Evolutionary conservation across 2,888 invertebrate species (phyloP), one percentile per base, ranked within the genome.

Genomic region (Pollenia angustigena): DNA sequence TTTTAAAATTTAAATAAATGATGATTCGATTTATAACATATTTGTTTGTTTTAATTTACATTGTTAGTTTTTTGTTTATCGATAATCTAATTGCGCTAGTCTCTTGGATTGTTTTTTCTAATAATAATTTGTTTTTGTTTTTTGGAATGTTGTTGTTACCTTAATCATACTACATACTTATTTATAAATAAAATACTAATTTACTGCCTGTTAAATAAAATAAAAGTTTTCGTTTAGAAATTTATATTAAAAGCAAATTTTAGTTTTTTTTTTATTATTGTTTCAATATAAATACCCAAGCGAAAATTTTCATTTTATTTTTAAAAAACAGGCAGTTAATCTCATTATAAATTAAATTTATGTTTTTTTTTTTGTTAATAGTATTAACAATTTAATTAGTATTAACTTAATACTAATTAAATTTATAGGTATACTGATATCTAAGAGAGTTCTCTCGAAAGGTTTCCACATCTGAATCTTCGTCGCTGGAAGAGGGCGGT

Each of bases 401-500:
- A 32, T 32, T 32, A 32, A 32, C 32, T 32, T 75, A 64, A 42
- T 23, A 50, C 87, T 91, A 92, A 86, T 92, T 91, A 89, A 92
- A 92, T 89, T 92, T 92, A 89, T 92, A 92, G 10, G 92, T 92
- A 82, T 91, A 92, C 88, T 91, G 92, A 85, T 92, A 92, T 89
- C 91, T 89, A 32, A 88, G 76, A 74, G 89, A 89, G 83, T 90
- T 88, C 85, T 91, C 92, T 72, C 89, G 90, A 87, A 91, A 91
- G 81, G 90, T 90, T 79, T 92, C 92, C 64, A 89, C 87, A 83
- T 92, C 92, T 10, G 89, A 89, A 16, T 92, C 92, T 85, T 93
- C 93, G 90, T 97, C 97, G 91, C 96, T 96, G 91, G 97, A 97
- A 7, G 97, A 97, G 0, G 97, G 97, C 18, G 97, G 97, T 1